Percentiles rank a stretch among this genome's conserved stretches.
Evolutionary conservation across 2,888 invertebrate genomes (phyloP).

Genomic region (Coenonympha arcania): DNA sequence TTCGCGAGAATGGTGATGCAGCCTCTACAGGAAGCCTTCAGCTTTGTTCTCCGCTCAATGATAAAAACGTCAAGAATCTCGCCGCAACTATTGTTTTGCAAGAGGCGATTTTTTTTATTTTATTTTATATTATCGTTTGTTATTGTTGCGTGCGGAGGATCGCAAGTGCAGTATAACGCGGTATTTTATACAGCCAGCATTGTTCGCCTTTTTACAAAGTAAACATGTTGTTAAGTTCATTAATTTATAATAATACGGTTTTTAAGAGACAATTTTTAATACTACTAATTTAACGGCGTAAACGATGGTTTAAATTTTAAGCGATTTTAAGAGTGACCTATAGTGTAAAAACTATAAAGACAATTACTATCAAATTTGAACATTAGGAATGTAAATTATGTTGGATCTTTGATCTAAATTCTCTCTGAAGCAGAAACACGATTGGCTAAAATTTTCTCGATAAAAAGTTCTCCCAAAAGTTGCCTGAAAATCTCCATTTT

Average conservation of each 20-base stretch:
- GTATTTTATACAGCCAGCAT: constrained; percentile 35
- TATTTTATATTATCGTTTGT: constrained; percentile 44
- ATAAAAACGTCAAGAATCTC: constrained; percentile 72
- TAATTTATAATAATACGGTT: not conserved
- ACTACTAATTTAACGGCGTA: not conserved
- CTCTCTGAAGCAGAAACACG: too few species aligned
- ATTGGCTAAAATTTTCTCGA: too few species aligned
- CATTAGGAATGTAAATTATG: too few species aligned
- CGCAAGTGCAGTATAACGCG: constrained; percentile 29
- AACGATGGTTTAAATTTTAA: too few species aligned
- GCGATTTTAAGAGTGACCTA: too few species aligned
- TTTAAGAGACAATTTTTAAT: not conserved
- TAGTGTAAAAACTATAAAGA: too few species aligned
- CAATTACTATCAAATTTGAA: too few species aligned
- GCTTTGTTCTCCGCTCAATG: constrained; percentile 69
- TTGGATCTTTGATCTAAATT: too few species aligned
- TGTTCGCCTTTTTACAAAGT: constrained; percentile 13
- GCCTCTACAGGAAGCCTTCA: constrained; percentile 68
- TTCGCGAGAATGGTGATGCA: constrained; percentile 69
- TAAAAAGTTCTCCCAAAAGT: too few species aligned
- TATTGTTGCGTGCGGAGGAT: constrained; percentile 47
- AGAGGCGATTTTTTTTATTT: constrained; percentile 49
- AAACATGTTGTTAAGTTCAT: not conserved
- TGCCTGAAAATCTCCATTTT: too few species aligned
- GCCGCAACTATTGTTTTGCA: constrained; percentile 63